Evolutionary conservation across 2,888 invertebrate species (phyloP).

Genomic region (Mamestra brassicae): DNA sequence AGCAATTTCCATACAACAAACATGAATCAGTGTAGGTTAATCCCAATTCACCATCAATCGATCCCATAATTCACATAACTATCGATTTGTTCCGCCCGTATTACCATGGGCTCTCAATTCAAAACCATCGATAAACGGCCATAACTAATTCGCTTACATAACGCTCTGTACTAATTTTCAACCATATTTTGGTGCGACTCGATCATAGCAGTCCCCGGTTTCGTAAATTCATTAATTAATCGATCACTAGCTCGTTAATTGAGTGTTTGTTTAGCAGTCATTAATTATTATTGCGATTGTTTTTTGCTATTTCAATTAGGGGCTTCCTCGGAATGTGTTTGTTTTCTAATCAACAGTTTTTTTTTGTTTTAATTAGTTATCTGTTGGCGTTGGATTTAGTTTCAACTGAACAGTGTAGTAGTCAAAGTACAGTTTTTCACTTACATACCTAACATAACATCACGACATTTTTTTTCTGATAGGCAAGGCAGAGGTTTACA

Average conservation of each 20-base stretch:
- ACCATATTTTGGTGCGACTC: constrained; percentile 61
- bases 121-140: constrained; percentile 61
- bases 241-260: constrained; percentile 67
- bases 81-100: constrained; percentile 75
- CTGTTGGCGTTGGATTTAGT: background rate
- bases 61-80: constrained; percentile 60
- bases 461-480: too few relatives aligned
- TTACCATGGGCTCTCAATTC: constrained; percentile 67
- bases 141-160: constrained; percentile 73
- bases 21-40: background rate
- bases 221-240: constrained; percentile 72
- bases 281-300: constrained; percentile 52
- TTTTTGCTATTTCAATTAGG: constrained; percentile 47
- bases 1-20: background rate
- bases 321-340: constrained; percentile 14
- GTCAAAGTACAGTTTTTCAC: background rate
- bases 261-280: constrained; percentile 54
- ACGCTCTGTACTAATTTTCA: constrained; percentile 70
- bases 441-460: too few relatives aligned
- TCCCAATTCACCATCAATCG: constrained; percentile 40
- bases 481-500: background rate
- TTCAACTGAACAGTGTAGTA: background rate
- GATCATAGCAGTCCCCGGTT: constrained; percentile 70
- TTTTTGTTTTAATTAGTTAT: background rate
- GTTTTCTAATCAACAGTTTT: background rate